These are phyloP conservation scores for Cololabis saira DNA, from an alignment of 2,113 vertebrate genomes.

Conservation along the genomic window DNA sequence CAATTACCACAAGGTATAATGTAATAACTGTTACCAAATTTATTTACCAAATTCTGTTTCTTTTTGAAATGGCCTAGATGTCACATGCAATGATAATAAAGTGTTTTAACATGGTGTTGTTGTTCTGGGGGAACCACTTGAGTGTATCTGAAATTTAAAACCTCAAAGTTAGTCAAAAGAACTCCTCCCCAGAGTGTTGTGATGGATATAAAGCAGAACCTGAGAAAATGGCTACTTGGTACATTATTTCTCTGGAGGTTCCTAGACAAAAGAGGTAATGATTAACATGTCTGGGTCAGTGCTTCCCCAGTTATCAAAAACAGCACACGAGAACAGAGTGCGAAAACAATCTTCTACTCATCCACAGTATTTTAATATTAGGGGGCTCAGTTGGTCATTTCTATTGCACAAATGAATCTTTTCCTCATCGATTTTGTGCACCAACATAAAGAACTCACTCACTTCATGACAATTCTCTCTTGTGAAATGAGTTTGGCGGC, in stretches of 20 bases:
- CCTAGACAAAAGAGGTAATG: conserved; percentile 22
- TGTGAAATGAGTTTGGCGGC: too few relatives aligned
- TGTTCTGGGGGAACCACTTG: not conserved
- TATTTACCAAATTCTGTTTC: not conserved
- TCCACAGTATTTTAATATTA: not conserved
- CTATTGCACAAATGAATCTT: too few relatives aligned
- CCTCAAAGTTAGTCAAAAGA: not conserved
- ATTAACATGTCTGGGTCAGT: conserved; percentile 11
- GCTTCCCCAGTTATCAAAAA: conserved; percentile 23
- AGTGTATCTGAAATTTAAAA: not conserved
- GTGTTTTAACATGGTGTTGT: not conserved
- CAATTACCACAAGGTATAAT: not conserved
- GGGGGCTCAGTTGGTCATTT: too few relatives aligned
- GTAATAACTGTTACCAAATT: not conserved
- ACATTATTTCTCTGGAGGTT: conserved; percentile 11
- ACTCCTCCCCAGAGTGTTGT: conserved; percentile 10
- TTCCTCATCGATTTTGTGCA: too few relatives aligned
- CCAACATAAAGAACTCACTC: too few relatives aligned
- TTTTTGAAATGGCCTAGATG: not conserved
- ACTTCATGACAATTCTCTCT: too few relatives aligned
- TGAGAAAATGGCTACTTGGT: conserved; percentile 12
- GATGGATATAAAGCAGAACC: conserved; percentile 30
- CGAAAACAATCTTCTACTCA: not conserved
- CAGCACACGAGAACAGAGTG: not conserved
- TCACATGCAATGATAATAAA: too few relatives aligned